Percentiles rank a stretch among this genome's conserved stretches.
phyloP scores from a whole-genome alignment of 2,888 invertebrate species.

The Alloplasta piceator region DNA sequence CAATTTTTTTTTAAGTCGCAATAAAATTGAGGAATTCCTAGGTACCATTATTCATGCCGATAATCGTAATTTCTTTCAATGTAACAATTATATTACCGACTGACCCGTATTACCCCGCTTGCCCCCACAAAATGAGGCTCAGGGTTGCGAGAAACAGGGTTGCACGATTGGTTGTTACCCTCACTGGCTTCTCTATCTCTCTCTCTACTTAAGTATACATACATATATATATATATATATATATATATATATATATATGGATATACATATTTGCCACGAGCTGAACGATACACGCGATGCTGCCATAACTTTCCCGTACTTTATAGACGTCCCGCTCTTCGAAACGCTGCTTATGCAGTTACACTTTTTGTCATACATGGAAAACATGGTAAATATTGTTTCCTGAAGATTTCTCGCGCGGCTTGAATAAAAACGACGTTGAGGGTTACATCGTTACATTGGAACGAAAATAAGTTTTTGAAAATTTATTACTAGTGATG shows the following conservation, averaged over 20 bases:
- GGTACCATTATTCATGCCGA: no score
- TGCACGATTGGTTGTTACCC: constrained; percentile 64
- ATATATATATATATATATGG: constrained; percentile 10
- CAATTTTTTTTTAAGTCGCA: no score
- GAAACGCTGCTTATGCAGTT: constrained; percentile 10
- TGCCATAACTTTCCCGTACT: constrained; percentile 65
- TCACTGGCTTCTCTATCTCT: constrained; percentile 10
- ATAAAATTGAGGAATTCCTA: no score
- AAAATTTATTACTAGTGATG: no score
- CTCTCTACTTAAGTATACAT: constrained; percentile 12
- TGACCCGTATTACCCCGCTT: no score
- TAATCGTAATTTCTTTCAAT: no score
- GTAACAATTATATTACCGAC: no score
- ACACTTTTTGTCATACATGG: constrained; percentile 9
- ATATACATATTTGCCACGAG: constrained; percentile 13
- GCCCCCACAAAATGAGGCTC: constrained; percentile 36
- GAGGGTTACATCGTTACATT: no score
- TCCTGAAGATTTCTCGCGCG: background rate
- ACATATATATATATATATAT: constrained; percentile 6
- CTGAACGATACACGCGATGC: constrained; percentile 69
- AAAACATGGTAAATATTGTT: constrained; percentile 8
- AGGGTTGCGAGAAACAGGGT: constrained; percentile 21
- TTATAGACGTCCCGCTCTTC: constrained; percentile 31
- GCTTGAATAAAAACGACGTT: no score
- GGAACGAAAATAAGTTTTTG: no score